Evolutionary conservation across 2,113 vertebrate species (phyloP), one percentile per base, ranked within the genome.

Genomic region (Charadrius vociferus): DNA sequence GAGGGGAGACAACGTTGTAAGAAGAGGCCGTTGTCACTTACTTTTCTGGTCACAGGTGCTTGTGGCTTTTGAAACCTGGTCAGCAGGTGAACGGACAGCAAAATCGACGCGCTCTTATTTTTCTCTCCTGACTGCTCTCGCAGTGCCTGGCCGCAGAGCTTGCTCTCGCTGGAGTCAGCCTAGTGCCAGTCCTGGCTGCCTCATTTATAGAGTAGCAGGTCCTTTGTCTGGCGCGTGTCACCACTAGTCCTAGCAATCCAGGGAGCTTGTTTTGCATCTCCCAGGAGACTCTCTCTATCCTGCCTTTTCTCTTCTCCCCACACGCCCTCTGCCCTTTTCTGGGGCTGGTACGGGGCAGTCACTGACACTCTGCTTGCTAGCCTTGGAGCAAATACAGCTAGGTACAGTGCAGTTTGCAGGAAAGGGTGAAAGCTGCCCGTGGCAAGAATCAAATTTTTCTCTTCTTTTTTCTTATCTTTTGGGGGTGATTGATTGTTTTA

Each of bases 171-270:
- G 67, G 83, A 96, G 80, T 91, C 95, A 94, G 96, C 68, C 73
- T 79, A 53, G 73, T 9, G 12, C 93, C 61, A 39, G 88, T 88
- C 95, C 74, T 81, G 74, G 93, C 96, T 83, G 95, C 85, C 82
- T 95, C 96, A 98, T 99, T 99, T 99, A 99, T 99, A 99, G 98
- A 97, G 97, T 98, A 72, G 93, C 97, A 97, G 93, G 91, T 97
- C 97, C 98, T 98, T 99, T 99, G 98, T 99, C 97, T 99, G 98
- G 98, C 98, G 98, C 98, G 98, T 98, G 98, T 98, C 98, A 97
- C 95, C 93, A 98, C 98, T 98, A 97, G 98, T 96, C 90, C 96
- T 62, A 59, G 96, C 95, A 94, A 97, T 97, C 93, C 96, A 92
- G 85, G 81, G 88, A 97, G 90, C 94, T 97, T 94, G 89, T 96